Evolutionary conservation across 2,888 invertebrate genomes (phyloP), one percentile per base, ranked within the genome.

Genomic region (Nectonema munidae): DNA sequence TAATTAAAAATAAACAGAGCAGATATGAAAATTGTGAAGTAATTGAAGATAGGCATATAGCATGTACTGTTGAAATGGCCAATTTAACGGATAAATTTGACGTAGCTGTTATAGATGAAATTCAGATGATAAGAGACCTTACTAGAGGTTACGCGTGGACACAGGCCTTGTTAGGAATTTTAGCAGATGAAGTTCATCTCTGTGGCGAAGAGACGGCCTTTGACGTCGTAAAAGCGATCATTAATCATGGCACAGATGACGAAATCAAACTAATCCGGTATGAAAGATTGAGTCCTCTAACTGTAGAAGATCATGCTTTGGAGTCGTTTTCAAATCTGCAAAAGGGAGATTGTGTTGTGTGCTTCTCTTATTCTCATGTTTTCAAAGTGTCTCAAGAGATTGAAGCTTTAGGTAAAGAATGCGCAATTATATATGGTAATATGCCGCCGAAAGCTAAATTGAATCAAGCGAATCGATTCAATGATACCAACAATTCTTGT

Each of bases 101-200:
- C 59, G 77, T 99, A 39, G 95, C 81, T 19, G 68, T 99, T 19
- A 77, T 99, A 47, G 95, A 99, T 60, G 95, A 99, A 65, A 83
- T 99, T 46, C 95, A 99, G 62, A 73, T 89, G 68, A 64, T 95
- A 42, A 68, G 68, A 39, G 95, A 99, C 54, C 62, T 64, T 16
- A 66, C 68, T 41, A 61, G 95, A 52, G 95, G 95, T 0, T 95
- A 89, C 86, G 89, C 95, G 1, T 99, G 89, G 89, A 86, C 86
- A 0, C 64, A 89, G 52, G 86, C 89, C 1, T 61, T 86, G 40
- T 61, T 83, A 42, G 61, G 56, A 11, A 54, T 83, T 5, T 67
- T 68, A 49, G 86, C 81, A 0, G 67, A 81, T 39, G 81, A 95
- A 61, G 66, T 99, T 47, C 95, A 99, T 58, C 61, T 99, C 30